These are phyloP conservation scores for Rotaria magnacalcarata DNA, from an alignment of 2,888 invertebrate genomes.

Conservation along the genomic window DNA sequence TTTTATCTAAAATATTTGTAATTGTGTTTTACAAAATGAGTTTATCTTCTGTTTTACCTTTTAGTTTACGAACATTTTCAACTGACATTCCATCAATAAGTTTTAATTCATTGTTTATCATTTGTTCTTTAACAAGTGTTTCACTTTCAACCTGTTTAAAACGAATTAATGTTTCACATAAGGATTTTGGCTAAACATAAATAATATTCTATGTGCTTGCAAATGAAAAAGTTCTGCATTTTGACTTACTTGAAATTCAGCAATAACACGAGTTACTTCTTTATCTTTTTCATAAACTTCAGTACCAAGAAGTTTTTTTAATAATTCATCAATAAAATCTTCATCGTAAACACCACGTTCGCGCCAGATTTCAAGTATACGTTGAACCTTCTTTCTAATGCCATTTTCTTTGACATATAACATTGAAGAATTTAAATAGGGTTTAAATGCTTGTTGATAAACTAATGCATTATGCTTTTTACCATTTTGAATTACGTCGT, in stretches of 20 bases:
- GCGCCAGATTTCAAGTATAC: slow-evolving; percentile 93
- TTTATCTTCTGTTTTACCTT: slow-evolving; percentile 13
- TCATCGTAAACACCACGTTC: slow-evolving; percentile 74
- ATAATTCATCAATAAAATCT: slow-evolving; percentile 40
- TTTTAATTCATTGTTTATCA: not conserved
- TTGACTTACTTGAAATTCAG: slow-evolving; percentile 41
- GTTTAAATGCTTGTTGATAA: slow-evolving; percentile 80
- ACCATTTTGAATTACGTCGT: slow-evolving; percentile 93
- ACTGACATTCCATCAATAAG: slow-evolving; percentile 16
- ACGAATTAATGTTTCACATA: slow-evolving; percentile 42
- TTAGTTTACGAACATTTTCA: slow-evolving; percentile 38
- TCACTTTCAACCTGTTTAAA: not conserved
- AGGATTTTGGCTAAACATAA: slow-evolving; percentile 15
- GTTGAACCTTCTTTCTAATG: slow-evolving; percentile 76
- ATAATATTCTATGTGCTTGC: too few relatives aligned
- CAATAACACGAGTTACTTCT: slow-evolving; percentile 39
- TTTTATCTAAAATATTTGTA: not conserved
- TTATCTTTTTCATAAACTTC: slow-evolving; percentile 37
- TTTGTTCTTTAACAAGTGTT: slow-evolving; percentile 36
- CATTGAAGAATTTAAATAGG: slow-evolving; percentile 82
- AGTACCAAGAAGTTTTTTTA: slow-evolving; percentile 16
- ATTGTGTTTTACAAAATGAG: too few relatives aligned
- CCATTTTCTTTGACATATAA: slow-evolving; percentile 75
- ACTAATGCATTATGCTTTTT: slow-evolving; percentile 74
- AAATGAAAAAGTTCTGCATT: too few relatives aligned